Evolutionary conservation across 2,888 invertebrate species (phyloP), one percentile per base, ranked within the genome.

Genomic region (Malachius bipustulatus): DNA sequence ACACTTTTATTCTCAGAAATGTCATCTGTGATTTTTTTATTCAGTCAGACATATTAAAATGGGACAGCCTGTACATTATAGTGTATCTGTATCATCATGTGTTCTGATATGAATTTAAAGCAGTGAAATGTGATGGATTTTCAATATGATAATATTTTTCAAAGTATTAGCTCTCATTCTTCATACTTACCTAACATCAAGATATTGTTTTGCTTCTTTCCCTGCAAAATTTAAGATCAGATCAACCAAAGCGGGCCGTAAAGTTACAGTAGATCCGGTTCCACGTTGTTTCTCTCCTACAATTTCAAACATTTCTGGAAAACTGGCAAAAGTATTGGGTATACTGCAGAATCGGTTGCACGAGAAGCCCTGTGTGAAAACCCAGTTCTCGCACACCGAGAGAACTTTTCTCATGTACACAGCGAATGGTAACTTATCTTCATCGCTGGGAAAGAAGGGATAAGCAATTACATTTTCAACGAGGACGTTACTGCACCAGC

Each of bases 331-430:
- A 6, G 6, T n/a, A 19, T 19, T n/a, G 0, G 60, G 62, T 33
- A 62, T 55, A 19, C 38, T 47, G 26, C 47, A 52, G 32, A 45
- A 55, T 3, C 40, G 36, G 4, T 39, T 48, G 14, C 40, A 42
- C 30, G 45, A 51, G 34, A 56, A 59, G 2, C 55, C 52, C 51
- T 60, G 58, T 11, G 47, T 43, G 30, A 40, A 64, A 2, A 67
- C 15, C 64, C 65, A 67, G 26, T 55, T 46, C 44, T 67, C 66
- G 0, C 60, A 47, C 1, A 52, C 49, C 2, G 43, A 36, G 9
- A 53, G 15, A 2, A 55, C 45, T 26, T 41, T 39, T 6, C 46
- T 39, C 51, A 62, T 49, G 26, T 55, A 45, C 4, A 39, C 34
- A 3, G 48, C 51, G 28, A 51, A 51, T 1, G 36, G 39, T 1